Percentiles rank a stretch among this genome's conserved stretches.
Evolutionary conservation across 2,888 invertebrate genomes (phyloP).

Genomic region (Holacanthella duospinosa): DNA sequence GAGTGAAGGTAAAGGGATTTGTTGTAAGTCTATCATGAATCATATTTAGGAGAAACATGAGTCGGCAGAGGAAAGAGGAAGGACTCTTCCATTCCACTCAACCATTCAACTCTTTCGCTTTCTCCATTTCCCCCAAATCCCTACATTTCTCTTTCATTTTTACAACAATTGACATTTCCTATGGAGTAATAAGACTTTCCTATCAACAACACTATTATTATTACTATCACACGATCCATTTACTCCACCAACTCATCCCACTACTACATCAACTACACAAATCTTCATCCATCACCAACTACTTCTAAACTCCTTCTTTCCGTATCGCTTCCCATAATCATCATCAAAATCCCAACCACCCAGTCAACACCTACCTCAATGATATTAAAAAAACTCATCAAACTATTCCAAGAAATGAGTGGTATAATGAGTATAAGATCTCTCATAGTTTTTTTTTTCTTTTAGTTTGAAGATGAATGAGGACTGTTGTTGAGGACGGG

Average conservation of each 20-base stretch:
- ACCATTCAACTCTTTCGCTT: background rate
- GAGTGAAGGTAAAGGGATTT: too few species aligned
- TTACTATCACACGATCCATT: conserved; percentile 29
- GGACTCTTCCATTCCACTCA: conserved; percentile 2
- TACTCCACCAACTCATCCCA: conserved; percentile 15
- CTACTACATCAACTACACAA: background rate
- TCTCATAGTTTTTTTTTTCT: too few species aligned
- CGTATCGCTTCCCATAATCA: too few species aligned
- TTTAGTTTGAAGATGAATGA: background rate
- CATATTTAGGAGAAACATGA: conserved; percentile 32
- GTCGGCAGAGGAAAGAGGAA: conserved; percentile 14
- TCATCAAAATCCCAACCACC: too few species aligned
- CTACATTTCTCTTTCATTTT: conserved; percentile 2
- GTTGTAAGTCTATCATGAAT: conserved; percentile 30
- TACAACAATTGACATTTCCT: conserved; percentile 21
- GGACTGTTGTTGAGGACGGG: background rate
- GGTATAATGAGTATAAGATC: too few species aligned
- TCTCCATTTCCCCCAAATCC: background rate
- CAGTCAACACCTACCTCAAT: too few species aligned
- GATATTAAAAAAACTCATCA: too few species aligned
- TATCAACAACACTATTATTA: background rate
- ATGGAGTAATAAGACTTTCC: conserved; percentile 12
- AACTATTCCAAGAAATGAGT: too few species aligned
- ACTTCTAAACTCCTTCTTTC: too few species aligned
- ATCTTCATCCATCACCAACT: background rate